Evolutionary conservation across 2,888 invertebrate genomes (phyloP).

Genomic region (Branchellion lobata): DNA sequence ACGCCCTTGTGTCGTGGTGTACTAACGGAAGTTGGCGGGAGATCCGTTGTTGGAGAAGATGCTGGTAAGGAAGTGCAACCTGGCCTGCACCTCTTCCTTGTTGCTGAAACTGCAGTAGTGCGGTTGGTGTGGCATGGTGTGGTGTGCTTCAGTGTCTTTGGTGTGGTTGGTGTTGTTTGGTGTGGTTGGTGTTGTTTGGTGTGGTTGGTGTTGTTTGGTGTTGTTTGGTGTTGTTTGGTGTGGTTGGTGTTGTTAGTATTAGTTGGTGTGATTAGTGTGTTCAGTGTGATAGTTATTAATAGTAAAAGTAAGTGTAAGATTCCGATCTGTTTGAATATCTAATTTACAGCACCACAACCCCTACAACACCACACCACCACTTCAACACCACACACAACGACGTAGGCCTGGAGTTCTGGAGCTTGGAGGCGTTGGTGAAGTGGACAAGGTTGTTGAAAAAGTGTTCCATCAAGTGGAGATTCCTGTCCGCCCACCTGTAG

Average conservation of each 20-base stretch:
- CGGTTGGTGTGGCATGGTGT: not conserved
- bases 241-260: no score
- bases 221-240: not conserved
- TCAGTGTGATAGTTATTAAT: no score
- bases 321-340: no score
- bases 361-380: not conserved
- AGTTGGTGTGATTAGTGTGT: no score
- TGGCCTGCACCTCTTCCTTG: conserved; percentile 80
- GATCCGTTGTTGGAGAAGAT: conserved; percentile 87
- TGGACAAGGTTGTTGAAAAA: conserved; percentile 84
- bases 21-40: conserved; percentile 76
- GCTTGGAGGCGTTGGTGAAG: conserved; percentile 64
- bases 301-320: no score
- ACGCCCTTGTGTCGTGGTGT: no score
- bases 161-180: not conserved
- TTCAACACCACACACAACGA: not conserved
- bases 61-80: conserved; percentile 85
- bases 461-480: conserved; percentile 87
- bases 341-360: not conserved
- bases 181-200: not conserved
- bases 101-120: conserved; percentile 56
- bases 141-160: no score
- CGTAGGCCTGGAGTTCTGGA: not conserved
- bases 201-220: not conserved
- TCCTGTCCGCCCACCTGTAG: conserved; percentile 79